phyloP scores from a whole-genome alignment of 2,113 vertebrate species.

The Tapirus terrestris region DNA sequence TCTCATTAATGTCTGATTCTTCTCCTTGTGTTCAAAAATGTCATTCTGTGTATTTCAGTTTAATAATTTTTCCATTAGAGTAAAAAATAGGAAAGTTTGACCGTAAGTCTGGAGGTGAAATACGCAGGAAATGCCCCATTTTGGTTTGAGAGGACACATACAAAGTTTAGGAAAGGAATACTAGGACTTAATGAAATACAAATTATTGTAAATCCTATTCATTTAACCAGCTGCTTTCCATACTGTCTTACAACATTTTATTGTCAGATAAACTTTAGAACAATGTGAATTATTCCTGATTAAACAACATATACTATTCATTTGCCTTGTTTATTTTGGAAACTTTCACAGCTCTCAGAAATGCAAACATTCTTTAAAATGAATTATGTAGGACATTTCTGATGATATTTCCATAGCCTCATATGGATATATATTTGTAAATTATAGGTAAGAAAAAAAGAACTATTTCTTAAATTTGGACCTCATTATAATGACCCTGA shows the following conservation, averaged over 20 bases:
- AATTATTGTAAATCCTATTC: constrained; percentile 82
- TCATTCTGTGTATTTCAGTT: not conserved
- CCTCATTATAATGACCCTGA: not conserved
- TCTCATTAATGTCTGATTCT: constrained; percentile 21
- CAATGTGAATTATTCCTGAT: constrained; percentile 40
- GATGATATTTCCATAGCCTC: not conserved
- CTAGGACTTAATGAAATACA: constrained; percentile 80
- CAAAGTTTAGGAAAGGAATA: constrained; percentile 69
- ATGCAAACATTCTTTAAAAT: constrained; percentile 12
- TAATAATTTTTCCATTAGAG: constrained; percentile 58
- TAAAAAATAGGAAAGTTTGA: constrained; percentile 76
- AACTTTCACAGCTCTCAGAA: constrained; percentile 38
- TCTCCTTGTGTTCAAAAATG: constrained; percentile 3
- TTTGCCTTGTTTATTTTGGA: constrained; percentile 54
- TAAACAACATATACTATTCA: constrained; percentile 10
- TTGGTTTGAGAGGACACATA: constrained; percentile 73
- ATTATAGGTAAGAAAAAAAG: not conserved
- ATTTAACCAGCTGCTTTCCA: constrained; percentile 84
- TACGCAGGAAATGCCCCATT: constrained; percentile 80
- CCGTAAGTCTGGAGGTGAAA: constrained; percentile 76
- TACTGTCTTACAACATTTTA: constrained; percentile 78
- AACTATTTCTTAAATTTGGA: not conserved
- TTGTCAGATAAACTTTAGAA: constrained; percentile 74
- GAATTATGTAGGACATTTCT: not conserved
- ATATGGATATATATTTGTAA: not conserved